Evolutionary conservation across 2,113 vertebrate species (phyloP), one percentile per base, ranked within the genome.

Genomic region (Marmota monax): DNA sequence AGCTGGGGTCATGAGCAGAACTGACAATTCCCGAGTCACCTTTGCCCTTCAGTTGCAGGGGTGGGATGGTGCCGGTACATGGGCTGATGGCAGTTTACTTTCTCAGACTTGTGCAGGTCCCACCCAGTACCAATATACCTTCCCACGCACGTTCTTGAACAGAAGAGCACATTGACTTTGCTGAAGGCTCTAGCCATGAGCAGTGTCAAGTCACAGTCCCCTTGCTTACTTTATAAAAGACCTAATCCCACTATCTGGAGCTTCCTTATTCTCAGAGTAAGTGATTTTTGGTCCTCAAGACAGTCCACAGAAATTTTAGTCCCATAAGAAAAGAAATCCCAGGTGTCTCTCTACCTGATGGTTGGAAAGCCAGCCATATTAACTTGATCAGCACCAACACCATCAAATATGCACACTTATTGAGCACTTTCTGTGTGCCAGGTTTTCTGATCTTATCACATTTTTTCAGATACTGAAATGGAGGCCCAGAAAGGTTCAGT

Each of bases 1-100:
- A 53, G 51, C 51, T 53, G 51, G 51, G 14, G 51, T 14, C 51
- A 53, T 53, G 14, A 53, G 14, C 51, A 53, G 51, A 53, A 53
- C 51, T 53, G 51, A 53, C 51, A 53, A 53, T 3, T 72, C 45
- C 53, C 13, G 6, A 45, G 72, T 79, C 13, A 1, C n/a, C 18
- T 58, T 72, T 61, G 34, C 25, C 29, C 56, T 20, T 65, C 0
- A 8, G 56, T 34, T 45, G 20, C 37, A 69, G n/a, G 42, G 51
- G 9, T 32, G 7, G 67, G 22, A 7, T 25, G 7, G 23, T 0
- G 32, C 11, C 77, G 42, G 25, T 23, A 7, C 2, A 0, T 8
- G 23, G 25, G 34, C 32, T 10, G 1, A 0, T 25, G n/a, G 12
- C 29, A 2, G 76, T n/a, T 42, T 9, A 20, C 91, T 73, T 53